A percentile compares a stretch with the other conserved stretches of the same genome.
phyloP scores from a whole-genome alignment of 2,797 vertebrate genomes.

The Salmo trutta region DNA sequence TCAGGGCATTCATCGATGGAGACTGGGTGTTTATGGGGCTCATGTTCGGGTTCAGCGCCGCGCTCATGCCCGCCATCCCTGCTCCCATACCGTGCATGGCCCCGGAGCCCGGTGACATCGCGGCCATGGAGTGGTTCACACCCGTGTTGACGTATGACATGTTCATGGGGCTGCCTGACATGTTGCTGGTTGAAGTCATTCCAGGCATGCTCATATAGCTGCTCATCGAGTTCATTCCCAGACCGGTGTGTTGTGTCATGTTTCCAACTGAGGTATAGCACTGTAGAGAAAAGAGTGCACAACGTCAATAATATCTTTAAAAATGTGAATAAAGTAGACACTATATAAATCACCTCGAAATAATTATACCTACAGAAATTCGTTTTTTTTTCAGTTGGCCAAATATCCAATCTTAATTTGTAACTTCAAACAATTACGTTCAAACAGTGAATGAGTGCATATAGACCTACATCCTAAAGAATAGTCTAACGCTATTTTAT shows the following conservation, averaged over 20 bases:
- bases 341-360: not conserved
- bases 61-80: constrained; percentile 74
- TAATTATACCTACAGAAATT: not conserved
- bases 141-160: constrained; percentile 84
- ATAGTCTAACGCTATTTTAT: too few relatives aligned
- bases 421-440: not conserved
- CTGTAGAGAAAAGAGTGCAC: constrained; percentile 59
- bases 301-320: not conserved
- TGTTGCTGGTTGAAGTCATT: constrained; percentile 75
- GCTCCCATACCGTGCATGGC: constrained; percentile 77
- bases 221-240: constrained; percentile 86
- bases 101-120: constrained; percentile 77
- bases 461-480: not conserved
- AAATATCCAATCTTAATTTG: not conserved
- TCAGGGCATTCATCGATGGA: constrained; percentile 75
- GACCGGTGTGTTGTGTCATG: constrained; percentile 77
- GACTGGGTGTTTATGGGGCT: constrained; percentile 83
- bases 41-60: constrained; percentile 79
- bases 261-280: constrained; percentile 83
- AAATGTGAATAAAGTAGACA: not conserved
- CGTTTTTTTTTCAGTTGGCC: not conserved
- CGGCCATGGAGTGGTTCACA: constrained; percentile 78
- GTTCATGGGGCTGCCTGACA: constrained; percentile 81
- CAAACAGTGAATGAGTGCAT: not conserved
- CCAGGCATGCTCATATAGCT: constrained; percentile 86